These are phyloP conservation scores for Zoroaster sp. DNA, from an alignment of 53 echinoderm and acorn worm genomes.

Conservation along the genomic window DNA sequence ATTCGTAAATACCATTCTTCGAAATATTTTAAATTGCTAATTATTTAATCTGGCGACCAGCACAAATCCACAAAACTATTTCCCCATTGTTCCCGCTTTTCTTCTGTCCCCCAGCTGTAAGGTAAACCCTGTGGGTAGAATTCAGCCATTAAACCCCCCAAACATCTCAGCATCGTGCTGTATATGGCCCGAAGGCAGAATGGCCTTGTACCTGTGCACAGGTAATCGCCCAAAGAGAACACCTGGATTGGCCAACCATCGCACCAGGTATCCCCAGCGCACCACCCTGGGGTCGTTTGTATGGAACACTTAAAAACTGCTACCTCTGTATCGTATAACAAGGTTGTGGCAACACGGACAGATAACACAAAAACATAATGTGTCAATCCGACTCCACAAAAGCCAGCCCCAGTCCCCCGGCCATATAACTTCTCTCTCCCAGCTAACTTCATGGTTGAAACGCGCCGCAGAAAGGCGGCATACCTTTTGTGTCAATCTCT, in stretches of 20 bases:
- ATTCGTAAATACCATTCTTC: too few species aligned
- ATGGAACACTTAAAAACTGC: neutral
- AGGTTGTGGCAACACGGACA: slow-evolving; percentile 35
- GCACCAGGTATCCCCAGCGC: neutral
- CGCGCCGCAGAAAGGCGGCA: neutral
- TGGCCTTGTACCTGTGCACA: slow-evolving; percentile 14
- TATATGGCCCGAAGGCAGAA: neutral
- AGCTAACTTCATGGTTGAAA: neutral
- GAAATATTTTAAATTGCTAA: neutral
- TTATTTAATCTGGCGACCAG: neutral
- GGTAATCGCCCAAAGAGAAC: slow-evolving; percentile 7
- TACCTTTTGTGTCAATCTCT: neutral
- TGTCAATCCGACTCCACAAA: neutral
- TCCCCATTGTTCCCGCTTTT: neutral
- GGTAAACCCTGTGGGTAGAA: neutral
- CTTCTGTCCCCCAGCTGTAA: neutral
- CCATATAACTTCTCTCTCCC: neutral
- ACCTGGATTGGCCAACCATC: slow-evolving; percentile 11
- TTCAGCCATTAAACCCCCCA: neutral
- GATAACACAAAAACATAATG: neutral
- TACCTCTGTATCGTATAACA: slow-evolving; percentile 12
- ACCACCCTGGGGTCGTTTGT: slow-evolving; percentile 15
- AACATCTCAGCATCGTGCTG: neutral
- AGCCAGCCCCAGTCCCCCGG: neutral
- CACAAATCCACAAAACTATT: neutral